Evolutionary conservation across 1,140 invertebrate species (phyloP).

Genomic region (Neodiprion pinetum): DNA sequence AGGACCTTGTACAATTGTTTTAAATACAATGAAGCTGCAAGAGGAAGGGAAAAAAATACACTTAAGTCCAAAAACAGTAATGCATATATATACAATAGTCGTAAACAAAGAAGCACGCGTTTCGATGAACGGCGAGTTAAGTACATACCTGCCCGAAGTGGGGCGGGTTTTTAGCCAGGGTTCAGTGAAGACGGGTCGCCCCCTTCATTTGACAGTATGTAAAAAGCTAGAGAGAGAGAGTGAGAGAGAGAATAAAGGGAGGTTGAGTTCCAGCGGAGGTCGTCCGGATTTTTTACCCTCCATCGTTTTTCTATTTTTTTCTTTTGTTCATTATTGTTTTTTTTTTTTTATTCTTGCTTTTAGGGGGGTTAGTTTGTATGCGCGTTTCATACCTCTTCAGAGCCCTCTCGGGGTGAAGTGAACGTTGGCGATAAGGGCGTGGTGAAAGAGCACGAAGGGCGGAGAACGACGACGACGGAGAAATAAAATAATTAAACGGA

Average conservation of each 20-base stretch:
- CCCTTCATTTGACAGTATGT: no score
- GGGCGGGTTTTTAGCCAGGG: constrained; percentile 5
- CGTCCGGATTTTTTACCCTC: constrained; percentile 11
- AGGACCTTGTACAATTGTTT: no score
- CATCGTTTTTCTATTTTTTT: constrained; percentile 4
- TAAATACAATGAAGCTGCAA: no score
- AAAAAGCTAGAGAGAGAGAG: no score
- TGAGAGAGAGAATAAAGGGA: no score
- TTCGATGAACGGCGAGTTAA: constrained; percentile 34
- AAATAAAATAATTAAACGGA: constrained; percentile 8
- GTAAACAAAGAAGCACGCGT: constrained; percentile 45
- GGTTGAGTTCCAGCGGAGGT: neutral
- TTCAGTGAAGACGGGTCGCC: neutral
- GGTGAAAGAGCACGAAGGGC: neutral
- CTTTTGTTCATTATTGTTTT: neutral
- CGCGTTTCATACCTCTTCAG: constrained; percentile 7
- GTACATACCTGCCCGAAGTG: constrained; percentile 27
- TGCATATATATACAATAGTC: neutral
- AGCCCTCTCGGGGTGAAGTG: neutral
- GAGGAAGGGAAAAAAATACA: no score
- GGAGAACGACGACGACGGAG: neutral
- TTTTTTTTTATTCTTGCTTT: constrained; percentile 7
- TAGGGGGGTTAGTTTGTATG: constrained; percentile 12
- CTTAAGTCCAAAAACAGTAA: no score
- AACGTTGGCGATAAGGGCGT: constrained; percentile 3